A percentile compares a stretch with the other conserved stretches of the same genome.
These are phyloP conservation scores for Aporophyla nigra DNA, from an alignment of 2,888 invertebrate genomes.

Conservation along the genomic window DNA sequence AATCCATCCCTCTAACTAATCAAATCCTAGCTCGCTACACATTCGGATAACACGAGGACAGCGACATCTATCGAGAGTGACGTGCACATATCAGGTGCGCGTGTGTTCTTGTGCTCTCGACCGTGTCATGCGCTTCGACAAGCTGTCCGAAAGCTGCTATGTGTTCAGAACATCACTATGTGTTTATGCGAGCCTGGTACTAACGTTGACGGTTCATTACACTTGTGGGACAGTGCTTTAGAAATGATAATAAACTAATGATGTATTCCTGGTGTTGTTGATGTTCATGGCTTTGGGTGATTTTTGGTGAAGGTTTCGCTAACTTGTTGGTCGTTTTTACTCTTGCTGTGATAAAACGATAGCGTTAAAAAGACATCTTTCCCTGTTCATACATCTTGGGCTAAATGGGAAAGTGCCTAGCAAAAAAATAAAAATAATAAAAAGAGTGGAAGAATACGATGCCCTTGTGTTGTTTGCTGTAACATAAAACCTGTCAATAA, in stretches of 20 bases:
- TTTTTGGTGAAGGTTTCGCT: not conserved
- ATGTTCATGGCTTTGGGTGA: not conserved
- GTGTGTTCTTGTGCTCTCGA: constrained; percentile 48
- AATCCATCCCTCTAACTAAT: constrained; percentile 21
- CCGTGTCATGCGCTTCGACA: constrained; percentile 58
- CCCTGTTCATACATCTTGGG: too few species aligned
- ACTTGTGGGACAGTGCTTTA: not conserved
- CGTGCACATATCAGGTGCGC: constrained; percentile 62
- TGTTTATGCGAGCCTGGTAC: constrained; percentile 50
- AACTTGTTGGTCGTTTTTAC: not conserved
- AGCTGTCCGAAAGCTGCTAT: constrained; percentile 48
- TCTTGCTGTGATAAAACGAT: not conserved
- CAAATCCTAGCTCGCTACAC: constrained; percentile 35
- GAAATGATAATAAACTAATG: constrained; percentile 2
- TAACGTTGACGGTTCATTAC: constrained; percentile 19
- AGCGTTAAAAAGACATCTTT: not conserved
- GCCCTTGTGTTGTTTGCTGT: too few species aligned
- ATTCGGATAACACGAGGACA: constrained; percentile 40
- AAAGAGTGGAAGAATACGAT: too few species aligned
- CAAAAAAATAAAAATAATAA: too few species aligned
- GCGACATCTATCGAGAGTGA: constrained; percentile 53
- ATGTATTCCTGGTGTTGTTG: not conserved
- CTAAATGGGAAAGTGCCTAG: too few species aligned
- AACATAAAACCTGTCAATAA: too few species aligned
- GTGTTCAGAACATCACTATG: constrained; percentile 24